Percentiles rank a stretch among this genome's conserved stretches.
phyloP scores from a whole-genome alignment of 2,797 vertebrate species.

The Microhierax caerulescens region DNA sequence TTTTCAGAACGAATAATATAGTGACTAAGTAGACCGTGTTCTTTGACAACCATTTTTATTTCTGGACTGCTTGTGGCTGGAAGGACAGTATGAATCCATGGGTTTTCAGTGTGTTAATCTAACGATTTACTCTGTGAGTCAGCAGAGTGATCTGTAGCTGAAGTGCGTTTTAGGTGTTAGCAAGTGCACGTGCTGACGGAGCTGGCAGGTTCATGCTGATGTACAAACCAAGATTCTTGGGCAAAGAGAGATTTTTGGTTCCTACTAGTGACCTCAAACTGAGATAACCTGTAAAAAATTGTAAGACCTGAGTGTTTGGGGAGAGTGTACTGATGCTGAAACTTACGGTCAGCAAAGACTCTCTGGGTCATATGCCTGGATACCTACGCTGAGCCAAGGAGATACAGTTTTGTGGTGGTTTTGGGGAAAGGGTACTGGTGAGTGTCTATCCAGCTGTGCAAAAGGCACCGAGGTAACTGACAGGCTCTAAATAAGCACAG shows the following conservation, averaged over 20 bases:
- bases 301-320: not conserved
- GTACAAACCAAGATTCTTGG: not conserved
- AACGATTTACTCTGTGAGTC: not conserved
- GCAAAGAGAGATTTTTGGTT: not conserved
- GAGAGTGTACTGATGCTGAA: not conserved
- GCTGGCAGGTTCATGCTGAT: not conserved
- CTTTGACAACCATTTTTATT: not conserved
- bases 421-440: not conserved
- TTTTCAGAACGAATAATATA: not conserved
- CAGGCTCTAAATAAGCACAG: not conserved
- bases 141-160: not conserved
- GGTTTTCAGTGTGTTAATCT: accelerated
- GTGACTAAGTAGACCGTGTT: not conserved
- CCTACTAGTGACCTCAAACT: not conserved
- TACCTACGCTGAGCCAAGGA: not conserved
- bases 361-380: not conserved
- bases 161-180: not conserved
- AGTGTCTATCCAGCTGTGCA: not conserved
- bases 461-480: not conserved
- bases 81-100: not conserved
- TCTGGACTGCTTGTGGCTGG: not conserved
- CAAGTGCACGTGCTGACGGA: not conserved
- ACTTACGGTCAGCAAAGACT: not conserved
- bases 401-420: not conserved
- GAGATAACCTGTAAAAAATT: not conserved